These are phyloP conservation scores for Lepidonotus clava DNA, from an alignment of 2,888 invertebrate species.

Conservation along the genomic window DNA sequence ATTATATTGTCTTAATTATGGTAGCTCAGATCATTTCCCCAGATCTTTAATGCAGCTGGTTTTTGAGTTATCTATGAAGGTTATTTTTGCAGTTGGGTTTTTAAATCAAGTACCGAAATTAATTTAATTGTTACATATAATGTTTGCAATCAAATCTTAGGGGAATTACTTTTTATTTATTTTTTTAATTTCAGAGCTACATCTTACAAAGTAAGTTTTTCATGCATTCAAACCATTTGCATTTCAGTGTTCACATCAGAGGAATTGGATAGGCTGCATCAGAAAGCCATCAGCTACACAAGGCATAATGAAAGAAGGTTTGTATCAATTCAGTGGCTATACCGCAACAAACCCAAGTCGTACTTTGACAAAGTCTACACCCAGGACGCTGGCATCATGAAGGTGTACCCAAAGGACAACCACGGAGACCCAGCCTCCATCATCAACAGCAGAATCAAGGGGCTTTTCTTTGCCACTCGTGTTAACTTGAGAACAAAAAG, in stretches of 20 bases:
- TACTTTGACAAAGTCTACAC: not conserved
- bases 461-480: not conserved
- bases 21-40: too few relatives aligned
- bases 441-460: constrained; percentile 1
- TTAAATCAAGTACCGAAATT: too few relatives aligned
- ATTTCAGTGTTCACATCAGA: not conserved
- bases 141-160: too few relatives aligned
- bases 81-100: too few relatives aligned
- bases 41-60: too few relatives aligned
- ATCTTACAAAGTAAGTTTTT: not conserved
- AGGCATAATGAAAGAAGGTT: not conserved
- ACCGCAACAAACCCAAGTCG: not conserved
- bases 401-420: not conserved
- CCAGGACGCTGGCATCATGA: not conserved
- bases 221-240: too few relatives aligned
- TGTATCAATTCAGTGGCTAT: not conserved
- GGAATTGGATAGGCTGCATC: not conserved
- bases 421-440: not conserved
- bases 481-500: not conserved
- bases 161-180: too few relatives aligned
- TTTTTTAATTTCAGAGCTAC: not conserved
- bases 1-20: too few relatives aligned
- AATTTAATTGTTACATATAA: too few relatives aligned
- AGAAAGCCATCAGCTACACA: not conserved
- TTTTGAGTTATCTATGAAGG: too few relatives aligned